phyloP scores from a whole-genome alignment of 2,888 invertebrate genomes.

The Nemotelus pantherinus region DNA sequence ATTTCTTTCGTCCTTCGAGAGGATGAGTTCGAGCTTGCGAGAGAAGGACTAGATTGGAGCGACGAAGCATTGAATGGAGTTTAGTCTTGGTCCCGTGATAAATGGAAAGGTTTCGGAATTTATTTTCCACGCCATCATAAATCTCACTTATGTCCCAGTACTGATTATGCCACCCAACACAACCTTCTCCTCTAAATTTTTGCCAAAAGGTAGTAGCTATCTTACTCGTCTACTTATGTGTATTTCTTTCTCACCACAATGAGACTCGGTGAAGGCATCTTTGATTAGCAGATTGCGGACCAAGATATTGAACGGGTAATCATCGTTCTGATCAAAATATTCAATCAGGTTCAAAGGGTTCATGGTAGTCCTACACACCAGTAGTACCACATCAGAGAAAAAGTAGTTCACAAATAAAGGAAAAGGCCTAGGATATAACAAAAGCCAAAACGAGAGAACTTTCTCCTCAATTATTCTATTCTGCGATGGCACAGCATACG shows the following conservation, averaged over 20 bases:
- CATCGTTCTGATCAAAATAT: constrained; percentile 34
- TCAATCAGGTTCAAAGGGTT: constrained; percentile 42
- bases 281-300: constrained; percentile 37
- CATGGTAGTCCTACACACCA: constrained; percentile 33
- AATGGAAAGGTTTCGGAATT: constrained; percentile 44
- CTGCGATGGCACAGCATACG: too few species aligned
- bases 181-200: not conserved
- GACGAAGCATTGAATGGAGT: constrained; percentile 12
- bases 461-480: not conserved
- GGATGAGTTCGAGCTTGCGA: constrained; percentile 19
- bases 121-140: constrained; percentile 45
- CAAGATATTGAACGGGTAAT: constrained; percentile 31
- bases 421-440: not conserved
- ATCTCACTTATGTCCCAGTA: constrained; percentile 46
- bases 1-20: constrained; percentile 18
- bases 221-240: not conserved
- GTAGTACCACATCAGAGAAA: constrained; percentile 20
- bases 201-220: too few species aligned
- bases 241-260: not conserved
- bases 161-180: constrained; percentile 38
- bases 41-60: not conserved
- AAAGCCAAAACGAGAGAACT: constrained; percentile 31
- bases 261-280: not conserved
- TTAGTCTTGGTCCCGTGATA: constrained; percentile 43
- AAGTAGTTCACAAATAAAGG: not conserved